A percentile compares a stretch with the other conserved stretches of the same genome.
Conservation (phyloP, 1,140 invertebrate genomes). For the Wasmannia auropunctata region DNA sequence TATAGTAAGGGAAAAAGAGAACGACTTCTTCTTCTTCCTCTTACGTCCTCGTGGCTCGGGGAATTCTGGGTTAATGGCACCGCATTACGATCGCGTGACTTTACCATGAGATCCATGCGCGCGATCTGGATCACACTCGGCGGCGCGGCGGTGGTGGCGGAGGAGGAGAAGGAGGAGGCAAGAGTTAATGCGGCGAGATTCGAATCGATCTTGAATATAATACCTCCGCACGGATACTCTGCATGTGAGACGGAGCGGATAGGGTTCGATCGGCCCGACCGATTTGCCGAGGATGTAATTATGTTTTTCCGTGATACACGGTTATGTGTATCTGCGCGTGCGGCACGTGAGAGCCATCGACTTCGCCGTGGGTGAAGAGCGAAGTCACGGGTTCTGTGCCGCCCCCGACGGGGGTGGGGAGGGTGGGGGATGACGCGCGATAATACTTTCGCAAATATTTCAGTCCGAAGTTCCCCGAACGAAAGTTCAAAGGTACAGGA, state of each 20-base stretch:
- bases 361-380: constrained; percentile 23
- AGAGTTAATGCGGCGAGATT: constrained; percentile 33
- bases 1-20: background rate
- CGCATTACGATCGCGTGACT: constrained; percentile 79
- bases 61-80: constrained; percentile 83
- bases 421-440: background rate
- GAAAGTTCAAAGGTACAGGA: constrained; percentile 5
- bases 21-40: constrained; percentile 16
- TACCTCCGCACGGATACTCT: constrained; percentile 29
- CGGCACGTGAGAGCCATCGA: constrained; percentile 43
- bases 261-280: constrained; percentile 44
- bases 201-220: constrained; percentile 61
- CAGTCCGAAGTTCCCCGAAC: background rate
- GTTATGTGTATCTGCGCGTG: constrained; percentile 42
- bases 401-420: background rate
- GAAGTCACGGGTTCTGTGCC: background rate
- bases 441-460: background rate
- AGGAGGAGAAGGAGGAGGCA: background rate
- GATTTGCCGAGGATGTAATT: constrained; percentile 48
- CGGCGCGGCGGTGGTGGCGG: background rate
- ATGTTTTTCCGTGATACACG: constrained; percentile 47
- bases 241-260: constrained; percentile 52
- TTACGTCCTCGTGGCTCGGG: constrained; percentile 70
- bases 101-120: constrained; percentile 69
- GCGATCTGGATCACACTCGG: constrained; percentile 62